Evolutionary conservation across 2,113 vertebrate genomes (phyloP).

Genomic region (Isichthys henryi): DNA sequence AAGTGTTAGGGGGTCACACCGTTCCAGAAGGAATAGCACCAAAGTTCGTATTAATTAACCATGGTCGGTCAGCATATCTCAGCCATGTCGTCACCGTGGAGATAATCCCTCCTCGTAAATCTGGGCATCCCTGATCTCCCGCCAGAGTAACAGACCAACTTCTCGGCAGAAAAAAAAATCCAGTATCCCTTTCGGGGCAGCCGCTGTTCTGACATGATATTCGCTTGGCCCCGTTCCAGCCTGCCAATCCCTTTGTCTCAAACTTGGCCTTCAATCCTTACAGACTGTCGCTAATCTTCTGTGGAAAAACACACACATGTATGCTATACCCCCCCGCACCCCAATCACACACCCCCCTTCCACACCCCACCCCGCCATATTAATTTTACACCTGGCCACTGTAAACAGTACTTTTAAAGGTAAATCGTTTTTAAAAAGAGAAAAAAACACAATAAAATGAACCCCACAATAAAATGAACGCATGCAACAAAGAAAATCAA

Average conservation of each 20-base stretch:
- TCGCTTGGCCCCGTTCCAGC: neutral
- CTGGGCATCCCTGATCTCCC: constrained; percentile 41
- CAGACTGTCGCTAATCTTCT: neutral
- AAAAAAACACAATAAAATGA: neutral
- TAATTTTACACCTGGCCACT: neutral
- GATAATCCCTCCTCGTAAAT: constrained; percentile 48
- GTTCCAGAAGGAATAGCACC: neutral
- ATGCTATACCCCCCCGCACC: neutral
- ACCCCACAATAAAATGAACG: neutral
- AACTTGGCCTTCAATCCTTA: neutral
- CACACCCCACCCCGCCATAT: neutral
- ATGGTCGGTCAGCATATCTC: constrained; percentile 39
- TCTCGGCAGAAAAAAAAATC: constrained; percentile 7
- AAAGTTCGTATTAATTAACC: constrained; percentile 36
- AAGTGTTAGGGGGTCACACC: neutral
- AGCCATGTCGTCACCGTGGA: constrained; percentile 33
- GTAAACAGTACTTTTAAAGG: neutral
- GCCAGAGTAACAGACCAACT: constrained; percentile 28
- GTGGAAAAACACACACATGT: neutral
- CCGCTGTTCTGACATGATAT: neutral
- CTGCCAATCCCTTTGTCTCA: neutral
- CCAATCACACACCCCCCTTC: neutral
- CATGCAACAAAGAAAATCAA: neutral
- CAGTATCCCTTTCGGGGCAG: constrained; percentile 20
- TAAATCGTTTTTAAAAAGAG: neutral